phyloP scores from a whole-genome alignment of 2,113 vertebrate genomes.

The Gymnogyps californianus region DNA sequence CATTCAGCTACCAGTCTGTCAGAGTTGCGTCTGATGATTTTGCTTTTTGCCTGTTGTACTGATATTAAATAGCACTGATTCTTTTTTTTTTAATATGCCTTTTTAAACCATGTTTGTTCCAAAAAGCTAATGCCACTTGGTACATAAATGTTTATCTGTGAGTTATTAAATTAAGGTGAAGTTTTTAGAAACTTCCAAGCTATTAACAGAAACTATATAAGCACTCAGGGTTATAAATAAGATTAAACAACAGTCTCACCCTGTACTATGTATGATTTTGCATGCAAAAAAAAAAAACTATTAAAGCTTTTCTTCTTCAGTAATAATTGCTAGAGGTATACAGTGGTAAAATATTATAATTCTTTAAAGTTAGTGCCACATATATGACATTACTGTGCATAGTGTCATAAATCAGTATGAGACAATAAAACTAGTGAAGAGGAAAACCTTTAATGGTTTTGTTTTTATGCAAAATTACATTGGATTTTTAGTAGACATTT shows the following conservation, averaged over 20 bases:
- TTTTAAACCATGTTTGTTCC: neutral
- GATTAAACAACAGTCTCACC: neutral
- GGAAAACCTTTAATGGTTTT: conserved; percentile 45
- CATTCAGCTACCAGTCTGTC: neutral
- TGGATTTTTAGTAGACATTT: neutral
- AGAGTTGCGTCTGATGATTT: neutral
- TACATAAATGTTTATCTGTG: neutral
- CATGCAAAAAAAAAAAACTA: neutral
- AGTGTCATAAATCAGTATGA: conserved; percentile 9
- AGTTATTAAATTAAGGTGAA: neutral
- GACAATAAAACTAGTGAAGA: conserved; percentile 23
- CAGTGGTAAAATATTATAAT: neutral
- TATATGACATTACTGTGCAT: neutral
- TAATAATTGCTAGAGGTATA: neutral
- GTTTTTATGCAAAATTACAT: conserved; percentile 34
- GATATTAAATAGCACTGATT: neutral
- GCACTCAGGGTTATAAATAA: neutral
- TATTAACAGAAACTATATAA: neutral
- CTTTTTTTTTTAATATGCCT: neutral
- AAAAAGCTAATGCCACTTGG: accelerated
- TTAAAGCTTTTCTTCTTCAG: neutral
- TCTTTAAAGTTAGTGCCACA: conserved; percentile 7
- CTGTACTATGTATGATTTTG: neutral
- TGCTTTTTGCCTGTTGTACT: neutral
- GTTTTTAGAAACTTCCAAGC: neutral